A percentile compares a stretch with the other conserved stretches of the same genome.
Evolutionary conservation across 2,113 vertebrate species (phyloP).

Genomic region (Hippopotamus amphibius): DNA sequence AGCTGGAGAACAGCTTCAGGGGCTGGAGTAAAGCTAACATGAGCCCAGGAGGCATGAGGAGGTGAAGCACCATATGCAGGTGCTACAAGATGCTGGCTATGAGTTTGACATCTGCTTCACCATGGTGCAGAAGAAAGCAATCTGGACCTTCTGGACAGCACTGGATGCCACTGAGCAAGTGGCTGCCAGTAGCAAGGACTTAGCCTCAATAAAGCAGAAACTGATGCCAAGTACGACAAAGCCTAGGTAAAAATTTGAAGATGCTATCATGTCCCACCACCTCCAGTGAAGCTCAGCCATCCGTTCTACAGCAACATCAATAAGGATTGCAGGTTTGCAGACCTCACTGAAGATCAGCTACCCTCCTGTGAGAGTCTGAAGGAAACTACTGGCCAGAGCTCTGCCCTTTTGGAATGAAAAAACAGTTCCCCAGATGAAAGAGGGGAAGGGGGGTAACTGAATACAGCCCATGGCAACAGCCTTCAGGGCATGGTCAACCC

Average conservation of each 20-base stretch:
- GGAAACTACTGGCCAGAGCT: conserved; percentile 92
- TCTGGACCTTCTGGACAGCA: conserved; percentile 91
- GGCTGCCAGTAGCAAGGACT: conserved; percentile 91
- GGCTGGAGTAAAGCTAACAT: neutral
- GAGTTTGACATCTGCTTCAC: conserved; percentile 94
- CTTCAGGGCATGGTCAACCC: conserved; percentile 93
- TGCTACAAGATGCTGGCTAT: conserved; percentile 87
- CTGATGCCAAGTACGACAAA: conserved; percentile 91
- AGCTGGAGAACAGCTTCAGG: neutral
- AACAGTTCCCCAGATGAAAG: conserved; percentile 92
- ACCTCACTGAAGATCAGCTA: conserved; percentile 92
- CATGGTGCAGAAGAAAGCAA: conserved; percentile 92
- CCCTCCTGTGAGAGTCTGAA: conserved; percentile 92
- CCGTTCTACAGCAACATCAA: conserved; percentile 90
- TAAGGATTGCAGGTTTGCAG: conserved; percentile 93
- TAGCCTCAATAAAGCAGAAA: conserved; percentile 94
- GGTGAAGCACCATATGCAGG: neutral
- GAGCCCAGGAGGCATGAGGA: neutral
- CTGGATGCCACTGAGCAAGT: conserved; percentile 92
- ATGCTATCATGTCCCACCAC: conserved; percentile 90
- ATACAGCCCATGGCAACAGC: conserved; percentile 92
- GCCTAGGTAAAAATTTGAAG: conserved; percentile 94
- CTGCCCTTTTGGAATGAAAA: conserved; percentile 94
- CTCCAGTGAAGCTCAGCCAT: conserved; percentile 90
- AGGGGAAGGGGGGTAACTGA: conserved; percentile 90